Conservation (phyloP, 2,797 vertebrate species). For the Sebastes nivosus region DNA sequence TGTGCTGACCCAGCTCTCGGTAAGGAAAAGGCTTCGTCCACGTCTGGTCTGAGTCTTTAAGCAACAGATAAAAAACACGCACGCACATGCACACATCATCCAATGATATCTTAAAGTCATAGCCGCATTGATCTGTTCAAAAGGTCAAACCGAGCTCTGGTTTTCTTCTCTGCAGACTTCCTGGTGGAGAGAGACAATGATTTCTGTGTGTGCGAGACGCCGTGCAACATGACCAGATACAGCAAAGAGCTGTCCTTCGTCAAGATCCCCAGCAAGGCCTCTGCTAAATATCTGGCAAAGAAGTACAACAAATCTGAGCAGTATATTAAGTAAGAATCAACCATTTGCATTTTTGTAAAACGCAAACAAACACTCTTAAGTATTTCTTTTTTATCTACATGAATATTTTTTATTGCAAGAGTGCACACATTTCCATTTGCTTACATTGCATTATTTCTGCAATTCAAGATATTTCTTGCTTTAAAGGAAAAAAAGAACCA, state of each 20-base stretch:
- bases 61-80: constrained; percentile 5
- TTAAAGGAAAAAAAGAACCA: background rate
- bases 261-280: constrained; percentile 99
- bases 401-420: background rate
- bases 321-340: constrained; percentile 90
- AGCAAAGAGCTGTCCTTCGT: constrained; percentile 98
- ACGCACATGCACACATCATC: background rate
- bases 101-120: background rate
- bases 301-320: constrained; percentile 99
- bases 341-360: background rate
- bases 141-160: constrained; percentile 37
- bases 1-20: constrained; percentile 97
- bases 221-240: constrained; percentile 97
- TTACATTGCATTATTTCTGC: background rate
- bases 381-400: no score
- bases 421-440: background rate
- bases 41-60: constrained; percentile 16
- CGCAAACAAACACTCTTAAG: background rate
- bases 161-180: constrained; percentile 86
- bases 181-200: constrained; percentile 96
- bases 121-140: constrained; percentile 7
- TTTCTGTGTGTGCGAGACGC: constrained; percentile 96
- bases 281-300: constrained; percentile 97
- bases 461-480: background rate
- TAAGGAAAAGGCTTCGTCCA: constrained; percentile 73